Evolutionary conservation across 2,888 invertebrate species (phyloP), one percentile per base, ranked within the genome.

Genomic region (Hypercompe scribonia): DNA sequence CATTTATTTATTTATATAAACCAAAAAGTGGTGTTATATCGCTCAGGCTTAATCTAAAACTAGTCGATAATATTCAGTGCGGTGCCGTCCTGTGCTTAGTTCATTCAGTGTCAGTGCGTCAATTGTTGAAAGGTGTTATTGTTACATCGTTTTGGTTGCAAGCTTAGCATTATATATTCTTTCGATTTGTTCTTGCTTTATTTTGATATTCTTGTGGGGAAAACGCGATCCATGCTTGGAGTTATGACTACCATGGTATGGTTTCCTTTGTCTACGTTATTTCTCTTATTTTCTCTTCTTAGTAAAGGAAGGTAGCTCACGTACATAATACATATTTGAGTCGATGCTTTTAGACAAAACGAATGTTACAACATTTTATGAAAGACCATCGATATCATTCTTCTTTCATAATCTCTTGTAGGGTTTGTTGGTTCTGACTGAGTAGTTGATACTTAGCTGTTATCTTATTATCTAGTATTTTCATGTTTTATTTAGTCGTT

Each of bases 211-310:
- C 83, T 89, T 91, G 95, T 92, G 94, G 78, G 90, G 87, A 93
- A 94, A 94, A 88, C 94, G 93, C 94, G 94, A 95, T 94, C 95
- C 94, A 95, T 95, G 95, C 95, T 95, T 93, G 95, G 95, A 95
- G 95, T 94, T 93, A 95, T 95, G 95, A 95, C 95, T 93, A 95
- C 95, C 94, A 95, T 95, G 95, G 95, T 95, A 95, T 95, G 95
- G 95, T 95, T 95, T 95, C 92, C 95, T 95, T 95, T 95, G 95
- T 95, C 93, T 94, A 93, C 90, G 91, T 91, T 93, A 90, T 87
- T 90, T 91, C 86, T 84, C 81, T 82, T 88, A 86, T 89, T 91
- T 91, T 89, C 86, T 90, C 88, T 91, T 90, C 90, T 90, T 92
- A 90, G 92, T 90, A 89, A 87, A 87, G 86, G 89, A 89, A 88